Evolutionary conservation across 2,113 vertebrate genomes (phyloP).

Genomic region (Maccullochella peelii): DNA sequence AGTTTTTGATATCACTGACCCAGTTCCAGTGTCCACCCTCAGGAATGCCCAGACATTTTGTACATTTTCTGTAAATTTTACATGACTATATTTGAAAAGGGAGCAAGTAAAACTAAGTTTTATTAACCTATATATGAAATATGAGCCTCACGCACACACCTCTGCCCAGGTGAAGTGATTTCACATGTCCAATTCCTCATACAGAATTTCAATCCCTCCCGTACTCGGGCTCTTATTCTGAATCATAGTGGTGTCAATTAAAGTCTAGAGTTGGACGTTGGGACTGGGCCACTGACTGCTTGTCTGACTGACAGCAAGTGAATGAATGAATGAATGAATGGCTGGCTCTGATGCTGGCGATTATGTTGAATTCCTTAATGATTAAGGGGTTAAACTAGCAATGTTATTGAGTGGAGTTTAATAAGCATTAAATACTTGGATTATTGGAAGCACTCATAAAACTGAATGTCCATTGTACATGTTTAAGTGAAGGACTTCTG

Average conservation of each 20-base stretch:
- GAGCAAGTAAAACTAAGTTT: not conserved
- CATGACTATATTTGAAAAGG: not conserved
- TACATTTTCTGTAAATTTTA: not conserved
- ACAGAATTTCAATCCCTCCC: not conserved
- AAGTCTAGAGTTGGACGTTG: not conserved
- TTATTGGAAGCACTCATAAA: constrained; percentile 11
- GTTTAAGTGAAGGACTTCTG: constrained; percentile 45
- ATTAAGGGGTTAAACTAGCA: constrained; percentile 46
- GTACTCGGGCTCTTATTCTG: not conserved
- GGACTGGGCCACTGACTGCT: constrained; percentile 17
- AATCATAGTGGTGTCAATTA: not conserved
- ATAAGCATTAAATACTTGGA: constrained; percentile 1
- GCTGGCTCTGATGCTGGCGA: constrained; percentile 65
- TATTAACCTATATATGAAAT: not conserved
- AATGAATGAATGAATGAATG: constrained; percentile 9
- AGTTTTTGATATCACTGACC: constrained; percentile 31
- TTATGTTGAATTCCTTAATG: constrained; percentile 57
- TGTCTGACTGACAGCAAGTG: not conserved
- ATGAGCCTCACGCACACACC: not conserved
- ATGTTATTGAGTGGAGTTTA: constrained; percentile 29
- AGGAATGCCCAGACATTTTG: not conserved
- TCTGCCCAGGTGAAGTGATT: not conserved
- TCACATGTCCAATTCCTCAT: not conserved
- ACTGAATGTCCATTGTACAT: constrained; percentile 19
- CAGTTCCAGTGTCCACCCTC: constrained; percentile 13